Evolutionary conservation across 2,888 invertebrate species (phyloP).

Genomic region (Cheilosia vulpina): DNA sequence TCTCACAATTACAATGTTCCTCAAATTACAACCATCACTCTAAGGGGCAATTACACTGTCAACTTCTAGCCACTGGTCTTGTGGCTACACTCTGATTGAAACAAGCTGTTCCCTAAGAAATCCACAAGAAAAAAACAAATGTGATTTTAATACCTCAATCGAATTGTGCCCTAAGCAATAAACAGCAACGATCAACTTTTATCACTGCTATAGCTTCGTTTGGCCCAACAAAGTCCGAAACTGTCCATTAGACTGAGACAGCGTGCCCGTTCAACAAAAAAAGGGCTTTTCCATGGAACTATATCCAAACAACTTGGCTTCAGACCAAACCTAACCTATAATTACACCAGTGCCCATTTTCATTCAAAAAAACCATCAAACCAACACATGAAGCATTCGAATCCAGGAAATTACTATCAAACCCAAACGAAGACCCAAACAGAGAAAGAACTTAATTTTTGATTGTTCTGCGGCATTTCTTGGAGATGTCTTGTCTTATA

Average conservation of each 20-base stretch:
- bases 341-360: constrained; percentile 66
- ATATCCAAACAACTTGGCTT: constrained; percentile 34
- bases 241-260: constrained; percentile 26
- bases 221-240: constrained; percentile 10
- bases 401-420: constrained; percentile 72
- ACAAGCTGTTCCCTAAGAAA: constrained; percentile 43
- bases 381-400: constrained; percentile 57
- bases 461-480: constrained; percentile 64
- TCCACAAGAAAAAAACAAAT: constrained; percentile 56
- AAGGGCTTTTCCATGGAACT: constrained; percentile 62
- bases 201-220: constrained; percentile 10
- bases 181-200: constrained; percentile 27
- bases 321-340: constrained; percentile 67
- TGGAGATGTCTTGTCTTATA: constrained; percentile 58
- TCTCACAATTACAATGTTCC: not conserved
- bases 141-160: constrained; percentile 65
- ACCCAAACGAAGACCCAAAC: constrained; percentile 40
- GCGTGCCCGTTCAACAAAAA: constrained; percentile 9
- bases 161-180: constrained; percentile 28
- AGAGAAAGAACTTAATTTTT: constrained; percentile 49
- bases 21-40: constrained; percentile 21
- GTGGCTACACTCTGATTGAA: constrained; percentile 11
- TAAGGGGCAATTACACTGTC: constrained; percentile 54
- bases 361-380: constrained; percentile 55
- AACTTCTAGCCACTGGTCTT: constrained; percentile 73